A percentile compares a stretch with the other conserved stretches of the same genome.
phyloP scores from a whole-genome alignment of 2,888 invertebrate genomes.

The Stegophylla sp. region DNA sequence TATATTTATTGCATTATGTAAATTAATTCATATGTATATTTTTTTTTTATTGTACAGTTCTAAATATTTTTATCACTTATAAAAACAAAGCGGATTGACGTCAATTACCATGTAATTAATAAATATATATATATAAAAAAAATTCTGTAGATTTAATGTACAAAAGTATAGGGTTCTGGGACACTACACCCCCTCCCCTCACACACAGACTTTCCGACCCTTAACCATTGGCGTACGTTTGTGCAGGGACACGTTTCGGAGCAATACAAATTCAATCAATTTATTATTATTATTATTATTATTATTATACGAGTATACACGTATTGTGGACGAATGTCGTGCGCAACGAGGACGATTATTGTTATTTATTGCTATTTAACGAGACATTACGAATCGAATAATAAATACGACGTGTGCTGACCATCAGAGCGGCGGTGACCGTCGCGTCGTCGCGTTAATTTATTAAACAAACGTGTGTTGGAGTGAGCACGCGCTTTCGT shows the following conservation, averaged over 20 bases:
- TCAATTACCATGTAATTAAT: too few species aligned
- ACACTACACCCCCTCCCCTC: too few species aligned
- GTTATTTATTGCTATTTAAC: conserved; percentile 43
- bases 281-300: background rate
- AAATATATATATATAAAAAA: too few species aligned
- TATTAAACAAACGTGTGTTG: conserved; percentile 9
- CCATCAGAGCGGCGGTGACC: background rate
- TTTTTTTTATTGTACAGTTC: too few species aligned
- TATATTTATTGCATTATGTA: too few species aligned
- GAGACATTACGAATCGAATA: conserved; percentile 28
- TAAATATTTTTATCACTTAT: too few species aligned
- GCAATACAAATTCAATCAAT: background rate
- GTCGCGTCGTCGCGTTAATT: background rate
- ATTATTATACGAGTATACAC: background rate
- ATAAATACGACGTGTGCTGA: background rate
- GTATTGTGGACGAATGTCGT: background rate
- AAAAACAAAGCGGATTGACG: too few species aligned
- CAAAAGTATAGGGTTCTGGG: background rate
- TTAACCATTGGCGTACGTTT: background rate
- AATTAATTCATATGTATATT: too few species aligned
- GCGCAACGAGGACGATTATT: background rate
- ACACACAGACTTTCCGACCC: background rate
- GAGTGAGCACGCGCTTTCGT: too few species aligned
- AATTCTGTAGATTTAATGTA: too few species aligned
- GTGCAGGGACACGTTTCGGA: background rate